Conservation (phyloP, 2,888 invertebrate genomes). For the Horisme vitalbata region DNA sequence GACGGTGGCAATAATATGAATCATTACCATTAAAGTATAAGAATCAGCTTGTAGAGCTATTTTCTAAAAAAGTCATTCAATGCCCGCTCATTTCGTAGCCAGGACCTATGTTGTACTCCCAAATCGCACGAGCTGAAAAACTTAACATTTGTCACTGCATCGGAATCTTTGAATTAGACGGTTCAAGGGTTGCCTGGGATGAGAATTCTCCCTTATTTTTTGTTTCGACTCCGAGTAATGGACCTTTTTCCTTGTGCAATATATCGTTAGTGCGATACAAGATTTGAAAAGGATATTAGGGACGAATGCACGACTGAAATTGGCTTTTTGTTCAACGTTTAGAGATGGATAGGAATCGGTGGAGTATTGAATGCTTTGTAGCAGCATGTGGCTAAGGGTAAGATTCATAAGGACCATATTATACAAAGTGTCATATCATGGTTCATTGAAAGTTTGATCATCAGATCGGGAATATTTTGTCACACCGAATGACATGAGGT, state of each 20-base stretch:
- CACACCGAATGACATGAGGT: not conserved
- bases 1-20: no score
- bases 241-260: conserved; percentile 41
- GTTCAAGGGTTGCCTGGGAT: conserved; percentile 55
- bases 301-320: conserved; percentile 33
- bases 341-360: conserved; percentile 4
- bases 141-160: conserved; percentile 80
- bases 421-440: no score
- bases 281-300: conserved; percentile 35
- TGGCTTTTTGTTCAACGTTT: conserved; percentile 17
- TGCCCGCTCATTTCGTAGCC: conserved; percentile 31
- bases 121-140: conserved; percentile 59
- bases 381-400: conserved; percentile 9
- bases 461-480: not conserved
- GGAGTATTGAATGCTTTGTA: not conserved
- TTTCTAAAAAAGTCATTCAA: no score
- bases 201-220: conserved; percentile 64
- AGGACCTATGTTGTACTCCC: conserved; percentile 41
- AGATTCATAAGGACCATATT: no score
- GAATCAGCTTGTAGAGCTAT: no score
- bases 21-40: no score
- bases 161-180: conserved; percentile 78
- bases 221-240: conserved; percentile 52
- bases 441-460: not conserved
- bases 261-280: conserved; percentile 38